phyloP scores from a whole-genome alignment of 2,888 invertebrate genomes.

The Parnassius smintheus region DNA sequence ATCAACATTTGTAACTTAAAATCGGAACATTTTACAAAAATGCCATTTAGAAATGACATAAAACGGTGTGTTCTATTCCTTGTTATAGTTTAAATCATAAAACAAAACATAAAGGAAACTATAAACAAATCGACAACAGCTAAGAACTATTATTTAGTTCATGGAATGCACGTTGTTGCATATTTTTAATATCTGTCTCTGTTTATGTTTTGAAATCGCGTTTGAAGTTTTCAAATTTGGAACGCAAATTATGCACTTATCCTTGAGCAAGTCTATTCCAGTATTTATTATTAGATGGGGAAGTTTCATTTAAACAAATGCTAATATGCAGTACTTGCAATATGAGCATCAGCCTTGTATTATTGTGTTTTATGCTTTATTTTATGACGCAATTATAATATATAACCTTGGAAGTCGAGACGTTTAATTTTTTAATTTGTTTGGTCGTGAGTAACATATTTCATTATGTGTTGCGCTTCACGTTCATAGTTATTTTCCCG shows the following conservation, averaged over 20 bases:
- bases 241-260: slow-evolving; percentile 10
- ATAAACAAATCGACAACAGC: slow-evolving; percentile 14
- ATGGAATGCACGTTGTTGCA: slow-evolving; percentile 13
- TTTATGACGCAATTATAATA: slow-evolving; percentile 24
- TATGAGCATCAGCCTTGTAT: slow-evolving; percentile 20
- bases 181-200: slow-evolving; percentile 14
- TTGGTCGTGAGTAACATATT: slow-evolving; percentile 1
- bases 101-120: slow-evolving; percentile 3
- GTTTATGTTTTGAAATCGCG: slow-evolving; percentile 4
- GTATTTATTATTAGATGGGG: neutral
- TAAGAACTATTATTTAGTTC: slow-evolving; percentile 10
- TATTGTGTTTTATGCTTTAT: slow-evolving; percentile 23
- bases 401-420: slow-evolving; percentile 8
- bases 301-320: slow-evolving; percentile 9
- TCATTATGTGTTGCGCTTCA: slow-evolving; percentile 8
- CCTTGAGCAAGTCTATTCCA: slow-evolving; percentile 10
- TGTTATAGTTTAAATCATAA: slow-evolving; percentile 7
- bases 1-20: too few species aligned
- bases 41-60: too few species aligned
- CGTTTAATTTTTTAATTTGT: slow-evolving; percentile 17
- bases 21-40: too few species aligned
- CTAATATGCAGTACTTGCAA: slow-evolving; percentile 16
- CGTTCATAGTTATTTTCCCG: slow-evolving; percentile 10
- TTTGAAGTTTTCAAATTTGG: slow-evolving; percentile 10
- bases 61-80: neutral